Evolutionary conservation across 2,888 invertebrate genomes (phyloP).

Genomic region (Drosophila mimica): DNA sequence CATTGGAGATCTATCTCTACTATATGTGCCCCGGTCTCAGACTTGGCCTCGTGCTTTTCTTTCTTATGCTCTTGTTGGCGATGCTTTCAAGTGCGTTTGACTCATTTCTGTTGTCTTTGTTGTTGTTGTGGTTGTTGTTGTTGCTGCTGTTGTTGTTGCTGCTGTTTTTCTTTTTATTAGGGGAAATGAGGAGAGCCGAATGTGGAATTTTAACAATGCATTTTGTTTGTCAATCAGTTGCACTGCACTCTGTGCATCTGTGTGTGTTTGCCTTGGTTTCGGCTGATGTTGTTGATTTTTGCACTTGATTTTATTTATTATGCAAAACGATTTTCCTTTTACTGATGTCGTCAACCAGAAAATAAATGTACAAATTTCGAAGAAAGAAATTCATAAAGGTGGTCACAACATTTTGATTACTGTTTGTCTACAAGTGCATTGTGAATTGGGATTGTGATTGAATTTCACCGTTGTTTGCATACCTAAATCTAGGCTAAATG

Average conservation of each 20-base stretch:
- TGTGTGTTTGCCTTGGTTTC: conserved; percentile 3
- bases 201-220: conserved; percentile 69
- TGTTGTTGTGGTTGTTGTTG: conserved; percentile 41
- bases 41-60: conserved; percentile 35
- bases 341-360: conserved; percentile 24
- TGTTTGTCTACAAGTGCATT: conserved; percentile 1
- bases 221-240: conserved; percentile 74
- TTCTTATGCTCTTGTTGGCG: conserved; percentile 39
- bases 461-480: neutral
- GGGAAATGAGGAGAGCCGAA: conserved; percentile 7
- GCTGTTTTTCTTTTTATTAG: conserved; percentile 4
- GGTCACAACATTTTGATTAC: conserved; percentile 11
- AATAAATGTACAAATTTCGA: neutral
- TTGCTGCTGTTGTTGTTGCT: conserved; percentile 34
- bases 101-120: conserved; percentile 29
- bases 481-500: neutral
- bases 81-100: conserved; percentile 58
- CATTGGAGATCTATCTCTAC: conserved; percentile 36
- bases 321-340: conserved; percentile 73
- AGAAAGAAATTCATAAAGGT: conserved; percentile 3
- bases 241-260: conserved; percentile 17
- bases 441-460: conserved; percentile 1
- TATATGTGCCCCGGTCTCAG: conserved; percentile 26
- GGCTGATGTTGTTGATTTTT: conserved; percentile 32
- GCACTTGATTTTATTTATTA: conserved; percentile 61